Evolutionary conservation across 2,888 invertebrate species (phyloP).

Genomic region (Pachycephus smyrnensis): DNA sequence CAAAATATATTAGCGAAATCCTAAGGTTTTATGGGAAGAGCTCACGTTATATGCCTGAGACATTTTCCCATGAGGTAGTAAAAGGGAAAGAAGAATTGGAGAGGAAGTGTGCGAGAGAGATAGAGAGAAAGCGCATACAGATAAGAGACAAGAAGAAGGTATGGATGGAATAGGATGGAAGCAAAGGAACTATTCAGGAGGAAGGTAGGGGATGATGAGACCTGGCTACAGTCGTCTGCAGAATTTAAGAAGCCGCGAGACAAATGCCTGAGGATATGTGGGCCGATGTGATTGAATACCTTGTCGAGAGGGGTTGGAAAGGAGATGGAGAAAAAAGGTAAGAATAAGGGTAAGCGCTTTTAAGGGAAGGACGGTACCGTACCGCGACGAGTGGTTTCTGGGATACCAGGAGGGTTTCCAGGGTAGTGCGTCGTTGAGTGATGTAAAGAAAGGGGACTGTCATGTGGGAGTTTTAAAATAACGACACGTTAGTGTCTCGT

Average conservation of each 20-base stretch:
- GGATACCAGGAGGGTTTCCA: not conserved
- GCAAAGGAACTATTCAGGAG: too few species aligned
- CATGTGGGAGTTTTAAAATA: not conserved
- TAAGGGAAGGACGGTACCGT: not conserved
- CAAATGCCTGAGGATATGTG: slow-evolving; percentile 20
- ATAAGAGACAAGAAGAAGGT: not conserved
- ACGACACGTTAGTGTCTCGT: not conserved
- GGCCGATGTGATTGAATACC: slow-evolving; percentile 19
- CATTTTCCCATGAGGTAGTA: slow-evolving; percentile 10
- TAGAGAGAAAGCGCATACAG: not conserved
- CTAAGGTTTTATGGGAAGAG: too few species aligned
- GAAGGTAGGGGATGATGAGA: slow-evolving; percentile 9
- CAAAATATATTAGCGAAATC: too few species aligned
- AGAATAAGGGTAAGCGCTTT: slow-evolving; percentile 7
- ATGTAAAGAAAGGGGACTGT: too few species aligned
- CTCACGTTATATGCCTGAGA: too few species aligned
- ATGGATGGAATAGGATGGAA: not conserved
- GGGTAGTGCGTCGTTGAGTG: not conserved
- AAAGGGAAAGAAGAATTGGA: slow-evolving; percentile 17
- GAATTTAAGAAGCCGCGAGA: slow-evolving; percentile 7
- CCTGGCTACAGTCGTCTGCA: not conserved
- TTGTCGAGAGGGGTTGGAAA: slow-evolving; percentile 8
- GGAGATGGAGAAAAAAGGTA: slow-evolving; percentile 7
- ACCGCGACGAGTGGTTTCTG: not conserved
- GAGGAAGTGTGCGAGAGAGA: not conserved